Evolutionary conservation across 2,113 vertebrate genomes (phyloP).

Genomic region (Helogale parvula): DNA sequence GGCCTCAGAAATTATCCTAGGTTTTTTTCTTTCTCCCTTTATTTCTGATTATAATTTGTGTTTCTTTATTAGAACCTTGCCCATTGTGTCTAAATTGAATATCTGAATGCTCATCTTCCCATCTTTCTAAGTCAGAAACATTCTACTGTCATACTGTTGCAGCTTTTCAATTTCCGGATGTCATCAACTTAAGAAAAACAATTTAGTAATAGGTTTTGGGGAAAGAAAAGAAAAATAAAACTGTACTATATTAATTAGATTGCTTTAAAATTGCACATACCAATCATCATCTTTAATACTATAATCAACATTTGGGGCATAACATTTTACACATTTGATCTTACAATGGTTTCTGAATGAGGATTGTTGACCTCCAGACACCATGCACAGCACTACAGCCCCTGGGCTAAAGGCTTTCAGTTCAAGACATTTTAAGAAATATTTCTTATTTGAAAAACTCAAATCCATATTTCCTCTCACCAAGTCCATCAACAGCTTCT

Average conservation of each 20-base stretch:
- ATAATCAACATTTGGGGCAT: background rate
- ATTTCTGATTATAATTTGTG: background rate
- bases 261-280: background rate
- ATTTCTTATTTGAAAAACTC: background rate
- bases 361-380: background rate
- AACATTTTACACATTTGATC: background rate
- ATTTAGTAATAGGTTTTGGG: background rate
- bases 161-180: background rate
- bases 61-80: background rate
- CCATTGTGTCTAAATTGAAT: background rate
- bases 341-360: background rate
- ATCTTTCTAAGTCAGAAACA: background rate
- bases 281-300: background rate
- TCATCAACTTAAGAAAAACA: background rate
- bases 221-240: background rate
- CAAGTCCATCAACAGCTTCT: background rate
- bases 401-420: background rate
- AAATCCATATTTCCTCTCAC: background rate
- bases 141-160: background rate
- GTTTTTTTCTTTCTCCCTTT: background rate
- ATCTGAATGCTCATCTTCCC: background rate
- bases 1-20: background rate
- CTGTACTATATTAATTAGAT: background rate
- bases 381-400: background rate
- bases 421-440: background rate